phyloP scores from a whole-genome alignment of 2,797 vertebrate species.

The Galagoides demidoff region DNA sequence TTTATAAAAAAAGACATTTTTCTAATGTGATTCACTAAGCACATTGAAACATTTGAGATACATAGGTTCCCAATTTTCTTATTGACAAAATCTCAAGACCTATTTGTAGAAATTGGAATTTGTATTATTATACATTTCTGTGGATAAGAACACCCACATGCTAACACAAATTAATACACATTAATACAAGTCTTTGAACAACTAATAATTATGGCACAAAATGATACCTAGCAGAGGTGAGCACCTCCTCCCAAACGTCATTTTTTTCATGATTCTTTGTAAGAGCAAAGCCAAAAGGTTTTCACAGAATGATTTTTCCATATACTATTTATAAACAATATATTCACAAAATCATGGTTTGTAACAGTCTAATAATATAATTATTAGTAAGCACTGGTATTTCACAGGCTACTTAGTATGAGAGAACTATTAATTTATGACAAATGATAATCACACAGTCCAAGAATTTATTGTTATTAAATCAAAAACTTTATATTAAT shows the following conservation, averaged over 20 bases:
- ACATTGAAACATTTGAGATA: not conserved
- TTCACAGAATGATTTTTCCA: slow-evolving; percentile 4
- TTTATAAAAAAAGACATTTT: not conserved
- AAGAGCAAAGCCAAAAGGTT: not conserved
- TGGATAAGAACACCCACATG: not conserved
- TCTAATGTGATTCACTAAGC: not conserved
- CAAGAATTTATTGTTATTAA: not conserved
- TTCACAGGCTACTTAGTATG: not conserved
- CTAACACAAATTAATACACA: not conserved
- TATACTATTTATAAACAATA: slow-evolving; percentile 10
- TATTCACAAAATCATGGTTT: not conserved
- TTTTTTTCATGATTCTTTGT: not conserved
- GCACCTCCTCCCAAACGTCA: not conserved
- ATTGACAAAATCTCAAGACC: not conserved
- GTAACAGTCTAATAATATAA: not conserved
- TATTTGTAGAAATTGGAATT: not conserved
- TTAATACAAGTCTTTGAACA: not conserved
- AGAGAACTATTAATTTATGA: not conserved
- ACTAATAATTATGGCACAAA: not conserved
- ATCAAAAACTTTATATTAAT: not conserved
- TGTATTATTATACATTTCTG: not conserved
- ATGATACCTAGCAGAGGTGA: slow-evolving; percentile 15
- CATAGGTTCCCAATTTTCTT: not conserved
- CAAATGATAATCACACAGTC: not conserved
- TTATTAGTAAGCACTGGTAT: not conserved